A percentile compares a stretch with the other conserved stretches of the same genome.
Conservation (phyloP, 2,888 invertebrate species). For the Taenaris catops region DNA sequence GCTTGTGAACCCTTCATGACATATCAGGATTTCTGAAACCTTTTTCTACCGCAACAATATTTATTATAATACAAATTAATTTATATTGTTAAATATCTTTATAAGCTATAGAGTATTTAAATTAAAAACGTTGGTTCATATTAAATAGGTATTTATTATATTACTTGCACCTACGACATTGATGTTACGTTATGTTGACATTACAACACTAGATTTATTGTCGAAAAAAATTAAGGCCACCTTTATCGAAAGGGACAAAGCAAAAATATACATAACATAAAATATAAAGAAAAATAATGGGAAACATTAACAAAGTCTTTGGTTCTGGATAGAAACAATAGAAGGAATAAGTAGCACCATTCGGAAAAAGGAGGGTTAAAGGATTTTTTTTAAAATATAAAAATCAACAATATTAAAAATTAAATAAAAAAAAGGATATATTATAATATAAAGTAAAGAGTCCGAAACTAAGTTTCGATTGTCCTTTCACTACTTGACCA, state of each 20-base stretch:
- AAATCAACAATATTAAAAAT: constrained; percentile 32
- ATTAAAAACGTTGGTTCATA: constrained; percentile 47
- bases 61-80: no score
- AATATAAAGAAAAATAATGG: constrained; percentile 27
- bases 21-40: no score
- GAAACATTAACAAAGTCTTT: constrained; percentile 55
- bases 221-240: constrained; percentile 49
- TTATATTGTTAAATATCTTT: no score
- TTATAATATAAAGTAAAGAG: constrained; percentile 14
- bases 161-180: constrained; percentile 48
- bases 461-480: constrained; percentile 32
- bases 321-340: constrained; percentile 58
- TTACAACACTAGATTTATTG: constrained; percentile 49
- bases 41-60: no score
- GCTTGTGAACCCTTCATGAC: no score
- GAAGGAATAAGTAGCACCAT: constrained; percentile 65
- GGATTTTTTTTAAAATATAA: constrained; percentile 32
- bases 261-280: constrained; percentile 37
- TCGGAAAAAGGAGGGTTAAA: constrained; percentile 46
- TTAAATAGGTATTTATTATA: constrained; percentile 78
- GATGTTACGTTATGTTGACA: constrained; percentile 41
- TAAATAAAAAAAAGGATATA: constrained; percentile 24
- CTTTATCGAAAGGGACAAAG: constrained; percentile 35
- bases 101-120: constrained; percentile 28
- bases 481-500: constrained; percentile 18